These are phyloP conservation scores for Lagorchestes hirsutus DNA, from an alignment of 2,797 vertebrate species.

Conservation along the genomic window DNA sequence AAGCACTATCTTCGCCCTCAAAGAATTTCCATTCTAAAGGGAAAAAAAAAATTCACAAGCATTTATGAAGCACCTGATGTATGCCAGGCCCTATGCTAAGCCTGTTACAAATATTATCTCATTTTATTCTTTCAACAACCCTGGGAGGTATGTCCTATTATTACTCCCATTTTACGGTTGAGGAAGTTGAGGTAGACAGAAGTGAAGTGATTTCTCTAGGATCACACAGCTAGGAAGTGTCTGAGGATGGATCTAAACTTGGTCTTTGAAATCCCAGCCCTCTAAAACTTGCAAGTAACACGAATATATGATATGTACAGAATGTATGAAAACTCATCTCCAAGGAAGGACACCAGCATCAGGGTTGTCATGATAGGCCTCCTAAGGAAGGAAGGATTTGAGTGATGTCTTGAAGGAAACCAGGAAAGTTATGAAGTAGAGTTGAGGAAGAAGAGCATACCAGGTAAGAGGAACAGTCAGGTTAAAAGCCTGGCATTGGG, in stretches of 20 bases:
- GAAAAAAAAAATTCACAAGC: not conserved
- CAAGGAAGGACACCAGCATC: no score
- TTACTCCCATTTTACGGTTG: not conserved
- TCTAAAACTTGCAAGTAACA: not conserved
- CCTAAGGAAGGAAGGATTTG: not conserved
- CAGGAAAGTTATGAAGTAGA: not conserved
- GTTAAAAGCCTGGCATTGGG: not conserved
- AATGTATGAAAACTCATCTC: not conserved
- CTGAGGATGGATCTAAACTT: not conserved
- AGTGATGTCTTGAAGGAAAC: not conserved
- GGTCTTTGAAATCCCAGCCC: not conserved
- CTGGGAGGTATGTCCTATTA: not conserved
- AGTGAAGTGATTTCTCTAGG: not conserved
- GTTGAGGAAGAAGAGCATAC: not conserved
- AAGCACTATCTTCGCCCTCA: no score
- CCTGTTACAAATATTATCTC: not conserved
- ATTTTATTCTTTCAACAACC: not conserved
- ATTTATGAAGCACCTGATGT: not conserved
- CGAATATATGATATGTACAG: not conserved
- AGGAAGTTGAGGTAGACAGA: not conserved
- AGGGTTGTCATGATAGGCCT: not conserved
- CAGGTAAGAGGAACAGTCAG: not conserved
- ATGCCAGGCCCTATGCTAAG: no score
- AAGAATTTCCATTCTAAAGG: not conserved
- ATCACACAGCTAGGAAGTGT: not conserved